Evolutionary conservation across 37 sponge, comb jelly and placozoan genomes (phyloP).

Genomic region (Spongilla lacustris): DNA sequence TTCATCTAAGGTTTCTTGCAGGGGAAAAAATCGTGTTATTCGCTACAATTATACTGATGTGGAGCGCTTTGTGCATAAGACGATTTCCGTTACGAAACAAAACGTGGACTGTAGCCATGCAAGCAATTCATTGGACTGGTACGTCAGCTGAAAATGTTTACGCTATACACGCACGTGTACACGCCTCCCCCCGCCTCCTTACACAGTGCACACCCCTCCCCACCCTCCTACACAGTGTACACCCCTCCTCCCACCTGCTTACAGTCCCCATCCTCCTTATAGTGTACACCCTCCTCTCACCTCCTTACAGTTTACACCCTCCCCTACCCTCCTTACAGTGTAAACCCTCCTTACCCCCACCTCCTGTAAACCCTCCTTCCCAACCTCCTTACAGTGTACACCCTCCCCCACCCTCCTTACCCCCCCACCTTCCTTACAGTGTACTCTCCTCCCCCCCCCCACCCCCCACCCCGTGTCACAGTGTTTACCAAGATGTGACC

Average conservation of each 20-base stretch:
- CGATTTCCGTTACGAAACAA: background rate
- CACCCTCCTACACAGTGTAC: too few species aligned
- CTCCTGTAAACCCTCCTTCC: too few species aligned
- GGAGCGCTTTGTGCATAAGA: background rate
- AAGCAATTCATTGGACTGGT: background rate
- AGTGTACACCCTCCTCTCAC: background rate
- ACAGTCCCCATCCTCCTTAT: too few species aligned
- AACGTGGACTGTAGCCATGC: background rate
- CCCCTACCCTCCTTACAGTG: background rate
- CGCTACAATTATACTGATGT: constrained; percentile 34
- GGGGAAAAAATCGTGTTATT: constrained; percentile 41
- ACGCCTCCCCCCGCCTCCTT: background rate
- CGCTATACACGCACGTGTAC: background rate
- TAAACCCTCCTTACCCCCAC: too few species aligned
- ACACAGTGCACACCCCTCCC: too few species aligned
- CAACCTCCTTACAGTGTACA: too few species aligned
- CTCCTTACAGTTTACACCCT: background rate
- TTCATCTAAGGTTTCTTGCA: background rate
- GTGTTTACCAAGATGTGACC: background rate
- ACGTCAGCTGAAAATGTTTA: background rate
- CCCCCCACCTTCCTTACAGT: too few species aligned
- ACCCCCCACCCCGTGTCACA: background rate
- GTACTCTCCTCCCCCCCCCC: background rate
- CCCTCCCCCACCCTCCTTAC: too few species aligned
- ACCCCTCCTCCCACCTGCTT: too few species aligned